phyloP scores from a whole-genome alignment of 2,888 invertebrate species.

The Cataglyphis albicans region DNA sequence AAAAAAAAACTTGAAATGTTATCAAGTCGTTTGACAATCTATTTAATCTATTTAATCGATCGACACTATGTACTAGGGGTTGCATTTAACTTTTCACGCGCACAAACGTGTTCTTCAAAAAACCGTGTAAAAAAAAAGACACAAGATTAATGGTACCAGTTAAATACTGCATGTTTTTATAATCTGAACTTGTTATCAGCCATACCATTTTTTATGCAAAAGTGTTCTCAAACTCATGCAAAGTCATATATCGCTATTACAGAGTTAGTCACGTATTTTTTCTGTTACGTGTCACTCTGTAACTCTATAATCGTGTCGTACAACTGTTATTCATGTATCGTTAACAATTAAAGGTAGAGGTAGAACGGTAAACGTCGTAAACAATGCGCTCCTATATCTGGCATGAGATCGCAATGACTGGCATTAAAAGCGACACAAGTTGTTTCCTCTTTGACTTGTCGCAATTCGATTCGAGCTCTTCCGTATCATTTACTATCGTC shows the following conservation, averaged over 20 bases:
- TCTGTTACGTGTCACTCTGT: neutral
- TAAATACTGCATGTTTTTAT: neutral
- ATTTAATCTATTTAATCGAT: no score
- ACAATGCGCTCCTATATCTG: conserved; percentile 36
- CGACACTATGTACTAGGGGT: neutral
- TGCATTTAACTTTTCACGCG: neutral
- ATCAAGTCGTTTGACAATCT: no score
- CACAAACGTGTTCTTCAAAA: neutral
- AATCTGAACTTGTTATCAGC: neutral
- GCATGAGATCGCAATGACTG: conserved; percentile 6
- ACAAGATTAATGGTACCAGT: neutral
- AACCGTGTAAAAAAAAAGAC: neutral
- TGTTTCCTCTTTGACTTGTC: conserved; percentile 17
- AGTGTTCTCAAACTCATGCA: conserved; percentile 3
- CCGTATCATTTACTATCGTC: neutral
- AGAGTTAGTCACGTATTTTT: neutral
- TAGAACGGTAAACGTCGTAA: conserved; percentile 26
- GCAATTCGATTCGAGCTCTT: conserved; percentile 10
- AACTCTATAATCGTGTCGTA: neutral
- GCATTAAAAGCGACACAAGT: conserved; percentile 26
- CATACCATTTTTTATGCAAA: conserved; percentile 8
- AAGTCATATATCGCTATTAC: neutral
- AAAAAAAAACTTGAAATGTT: neutral
- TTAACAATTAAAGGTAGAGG: conserved; percentile 25
- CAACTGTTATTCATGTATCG: conserved; percentile 17